These are phyloP conservation scores for Oostethus manadensis DNA, from an alignment of 2,113 vertebrate species.

Conservation along the genomic window DNA sequence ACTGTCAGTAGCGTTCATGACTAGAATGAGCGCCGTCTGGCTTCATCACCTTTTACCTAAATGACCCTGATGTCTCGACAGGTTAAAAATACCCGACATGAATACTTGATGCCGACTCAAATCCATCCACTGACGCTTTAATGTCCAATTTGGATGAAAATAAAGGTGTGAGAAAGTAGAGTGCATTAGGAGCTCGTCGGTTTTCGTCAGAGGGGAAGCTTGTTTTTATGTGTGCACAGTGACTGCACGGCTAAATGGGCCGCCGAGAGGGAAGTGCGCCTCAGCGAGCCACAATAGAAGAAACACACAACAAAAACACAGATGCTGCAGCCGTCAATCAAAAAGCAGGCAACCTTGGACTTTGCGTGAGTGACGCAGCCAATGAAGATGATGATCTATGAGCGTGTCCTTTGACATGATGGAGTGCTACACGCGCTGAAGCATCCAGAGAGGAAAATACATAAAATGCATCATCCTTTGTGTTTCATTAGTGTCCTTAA, in stretches of 20 bases:
- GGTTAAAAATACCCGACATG: slow-evolving; percentile 63
- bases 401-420: no score
- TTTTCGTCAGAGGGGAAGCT: background rate
- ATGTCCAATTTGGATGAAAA: background rate
- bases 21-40: no score
- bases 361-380: no score
- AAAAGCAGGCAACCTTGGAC: slow-evolving; percentile 21
- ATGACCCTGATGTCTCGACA: slow-evolving; percentile 27
- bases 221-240: slow-evolving; percentile 31
- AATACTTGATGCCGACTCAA: slow-evolving; percentile 47
- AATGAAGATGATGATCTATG: no score
- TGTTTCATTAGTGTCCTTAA: slow-evolving; percentile 19
- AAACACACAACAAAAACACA: slow-evolving; percentile 20
- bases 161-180: background rate
- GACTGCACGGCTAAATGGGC: slow-evolving; percentile 41
- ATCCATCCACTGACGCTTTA: background rate
- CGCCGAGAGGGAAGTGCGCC: slow-evolving; percentile 37
- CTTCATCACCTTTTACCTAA: background rate
- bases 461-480: slow-evolving; percentile 23
- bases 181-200: slow-evolving; percentile 7
- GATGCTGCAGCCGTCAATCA: slow-evolving; percentile 31
- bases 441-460: slow-evolving; percentile 3
- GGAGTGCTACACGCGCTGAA: background rate
- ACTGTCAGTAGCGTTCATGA: no score
- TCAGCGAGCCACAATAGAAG: slow-evolving; percentile 11